Evolutionary conservation across 1,140 invertebrate species (phyloP).

Genomic region (Pseudoatta argentina): DNA sequence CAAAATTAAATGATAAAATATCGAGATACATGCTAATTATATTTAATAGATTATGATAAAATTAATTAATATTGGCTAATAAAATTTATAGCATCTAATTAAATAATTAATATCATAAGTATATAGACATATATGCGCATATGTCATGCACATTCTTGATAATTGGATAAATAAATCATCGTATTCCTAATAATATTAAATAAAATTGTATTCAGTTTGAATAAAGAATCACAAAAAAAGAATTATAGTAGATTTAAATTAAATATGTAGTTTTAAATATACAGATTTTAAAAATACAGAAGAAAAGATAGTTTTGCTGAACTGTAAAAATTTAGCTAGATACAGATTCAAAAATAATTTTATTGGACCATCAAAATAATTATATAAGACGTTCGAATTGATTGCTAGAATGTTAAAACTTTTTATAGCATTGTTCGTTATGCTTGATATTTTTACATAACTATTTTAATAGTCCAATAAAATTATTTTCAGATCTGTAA

Average conservation of each 20-base stretch:
- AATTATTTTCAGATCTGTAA: too few species aligned
- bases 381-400: too few species aligned
- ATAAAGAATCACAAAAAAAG: not conserved
- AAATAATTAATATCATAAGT: slow-evolving; percentile 35
- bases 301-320: too few species aligned
- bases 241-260: not conserved
- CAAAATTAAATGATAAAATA: not conserved
- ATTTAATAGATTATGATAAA: not conserved
- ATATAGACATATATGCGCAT: not conserved
- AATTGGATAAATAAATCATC: slow-evolving; percentile 36
- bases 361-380: too few species aligned
- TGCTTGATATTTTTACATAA: too few species aligned
- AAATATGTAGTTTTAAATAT: too few species aligned
- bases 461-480: too few species aligned
- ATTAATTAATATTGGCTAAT: slow-evolving; percentile 5
- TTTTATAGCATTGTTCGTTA: too few species aligned
- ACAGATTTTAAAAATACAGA: too few species aligned
- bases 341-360: too few species aligned
- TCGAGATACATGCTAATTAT: not conserved
- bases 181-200: slow-evolving; percentile 2
- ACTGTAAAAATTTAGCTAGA: too few species aligned
- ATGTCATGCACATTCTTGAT: not conserved
- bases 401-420: too few species aligned
- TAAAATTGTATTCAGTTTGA: not conserved
- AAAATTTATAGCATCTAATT: slow-evolving; percentile 21